Base-by-base conservation (phyloP, 2,797 vertebrate species). In the Danio aesculapii region DNA sequence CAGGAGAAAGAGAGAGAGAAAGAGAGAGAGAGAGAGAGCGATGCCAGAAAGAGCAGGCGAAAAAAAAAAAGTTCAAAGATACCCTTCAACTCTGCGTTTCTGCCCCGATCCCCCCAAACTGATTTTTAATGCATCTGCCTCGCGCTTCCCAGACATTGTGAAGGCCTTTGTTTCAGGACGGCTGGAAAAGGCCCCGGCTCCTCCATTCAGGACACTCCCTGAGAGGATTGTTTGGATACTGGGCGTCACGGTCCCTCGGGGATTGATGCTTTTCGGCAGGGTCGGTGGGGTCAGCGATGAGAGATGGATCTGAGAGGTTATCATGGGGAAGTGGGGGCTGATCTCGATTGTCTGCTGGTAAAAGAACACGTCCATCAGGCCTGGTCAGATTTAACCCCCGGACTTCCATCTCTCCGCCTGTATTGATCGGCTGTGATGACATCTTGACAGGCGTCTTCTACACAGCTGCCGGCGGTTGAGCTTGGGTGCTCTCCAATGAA, bases 381-480 rank as follows among this genome's bases (percentile, higher is more conserved):
- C 21, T 70, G 61, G 66, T 75, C 81, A 70, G 77, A 61, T 71
- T 75, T 83, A 71, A 74, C 70, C 82, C 68, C 58, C 72, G 19
- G 70, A 68, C 62, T 73, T 52, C 58, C 70, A 72, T 50, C 67
- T 70, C 43, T 57, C 61, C 75, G n/a, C 59, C 50, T 1, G 49
- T 80, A 85, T 85, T 85, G 84, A 85, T 79, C 47, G 67, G 64
- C 79, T 21, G 69, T 81, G 86, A 87, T 93, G 92, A 93, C 92
- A 90, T 88, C 90, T 90, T 93, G 92, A 93, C 93, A 93, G 92
- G 87, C 86, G 85, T 46, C 81, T 90, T 85, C 90, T 90, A 86
- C 91, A 91, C 92, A 91, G 92, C 92, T 92, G 92, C 88, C 88
- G 80, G 85, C 88, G 88, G 92, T 92, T 89, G 91, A 92, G 93